These are phyloP conservation scores for Pristionchus entomophagus DNA, from an alignment of 2,888 invertebrate species.

Conservation along the genomic window DNA sequence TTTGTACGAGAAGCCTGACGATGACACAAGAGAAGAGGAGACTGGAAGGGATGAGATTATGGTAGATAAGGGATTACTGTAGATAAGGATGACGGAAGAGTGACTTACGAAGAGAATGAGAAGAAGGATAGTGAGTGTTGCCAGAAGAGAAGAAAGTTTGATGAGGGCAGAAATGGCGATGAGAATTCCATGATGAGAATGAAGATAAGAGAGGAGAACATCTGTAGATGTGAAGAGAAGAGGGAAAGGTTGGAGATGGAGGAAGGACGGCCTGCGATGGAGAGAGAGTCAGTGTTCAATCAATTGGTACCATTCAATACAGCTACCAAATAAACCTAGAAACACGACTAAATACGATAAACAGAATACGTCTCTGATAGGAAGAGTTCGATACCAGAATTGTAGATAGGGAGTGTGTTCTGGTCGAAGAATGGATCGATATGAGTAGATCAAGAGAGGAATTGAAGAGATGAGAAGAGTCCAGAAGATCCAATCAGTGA, in stretches of 20 bases:
- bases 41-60: no score
- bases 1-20: background rate
- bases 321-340: background rate
- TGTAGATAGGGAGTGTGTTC: constrained; percentile 26
- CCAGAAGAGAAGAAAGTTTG: background rate
- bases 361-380: no score
- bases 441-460: background rate
- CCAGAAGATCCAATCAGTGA: constrained; percentile 41
- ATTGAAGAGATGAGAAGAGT: constrained; percentile 22
- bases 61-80: background rate
- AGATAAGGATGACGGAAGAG: background rate
- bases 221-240: background rate
- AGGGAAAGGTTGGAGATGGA: background rate
- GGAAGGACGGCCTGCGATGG: background rate
- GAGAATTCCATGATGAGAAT: constrained; percentile 13
- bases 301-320: background rate
- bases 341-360: no score
- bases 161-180: constrained; percentile 32
- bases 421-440: constrained; percentile 17
- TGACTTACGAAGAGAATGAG: constrained; percentile 12
- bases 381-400: constrained; percentile 24
- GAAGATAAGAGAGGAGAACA: background rate
- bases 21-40: constrained; percentile 31
- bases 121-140: background rate
- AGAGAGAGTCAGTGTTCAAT: background rate